Evolutionary conservation across 1,140 invertebrate genomes (phyloP).

Genomic region (Lordiphosa mommai): DNA sequence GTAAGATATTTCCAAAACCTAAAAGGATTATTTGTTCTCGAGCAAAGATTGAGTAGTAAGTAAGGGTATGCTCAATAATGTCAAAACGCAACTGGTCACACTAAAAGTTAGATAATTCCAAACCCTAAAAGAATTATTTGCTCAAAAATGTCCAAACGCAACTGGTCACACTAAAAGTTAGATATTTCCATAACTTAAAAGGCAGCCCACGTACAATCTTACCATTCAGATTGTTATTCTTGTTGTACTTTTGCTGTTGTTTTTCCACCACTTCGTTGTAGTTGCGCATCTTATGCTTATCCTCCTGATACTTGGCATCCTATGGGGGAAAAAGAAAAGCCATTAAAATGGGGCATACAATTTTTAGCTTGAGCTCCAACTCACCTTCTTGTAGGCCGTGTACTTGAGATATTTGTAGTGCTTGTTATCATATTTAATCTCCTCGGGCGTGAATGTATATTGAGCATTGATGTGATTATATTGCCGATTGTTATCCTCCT

Average conservation of each 20-base stretch:
- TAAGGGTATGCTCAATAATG: not conserved
- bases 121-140: not conserved
- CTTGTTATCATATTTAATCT: conserved; percentile 90
- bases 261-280: conserved; percentile 86
- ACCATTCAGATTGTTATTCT: conserved; percentile 73
- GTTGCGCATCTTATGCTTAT: conserved; percentile 84
- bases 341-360: not conserved
- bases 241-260: conserved; percentile 80
- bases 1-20: too few species aligned
- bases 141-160: not conserved
- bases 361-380: not conserved
- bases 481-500: conserved; percentile 78
- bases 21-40: not conserved
- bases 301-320: conserved; percentile 83
- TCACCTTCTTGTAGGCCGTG: conserved; percentile 84
- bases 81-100: too few species aligned
- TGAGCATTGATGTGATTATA: conserved; percentile 80
- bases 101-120: too few species aligned
- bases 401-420: conserved; percentile 91
- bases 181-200: too few species aligned
- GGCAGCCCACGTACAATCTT: not conserved
- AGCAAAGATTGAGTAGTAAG: too few species aligned
- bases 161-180: too few species aligned
- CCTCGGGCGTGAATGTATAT: conserved; percentile 86
- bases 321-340: conserved; percentile 26